phyloP scores from a whole-genome alignment of 1,140 invertebrate genomes.

The Rhopalosiphum maidis region DNA sequence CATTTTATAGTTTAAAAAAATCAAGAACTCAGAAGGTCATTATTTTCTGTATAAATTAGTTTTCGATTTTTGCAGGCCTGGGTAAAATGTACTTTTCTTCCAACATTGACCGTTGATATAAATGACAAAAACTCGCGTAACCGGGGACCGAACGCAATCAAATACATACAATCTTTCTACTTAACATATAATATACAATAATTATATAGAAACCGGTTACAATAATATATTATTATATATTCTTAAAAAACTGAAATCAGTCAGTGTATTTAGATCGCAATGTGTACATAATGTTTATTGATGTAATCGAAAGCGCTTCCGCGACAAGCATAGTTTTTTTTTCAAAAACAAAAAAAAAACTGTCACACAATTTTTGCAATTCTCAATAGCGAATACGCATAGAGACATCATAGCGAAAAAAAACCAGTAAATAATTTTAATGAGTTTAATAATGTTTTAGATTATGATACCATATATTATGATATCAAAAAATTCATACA shows the following conservation, averaged over 20 bases:
- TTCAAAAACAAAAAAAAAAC: background rate
- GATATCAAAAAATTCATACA: background rate
- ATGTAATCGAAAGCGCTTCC: background rate
- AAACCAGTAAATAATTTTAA: background rate
- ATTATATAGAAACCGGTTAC: background rate
- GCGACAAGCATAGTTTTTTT: background rate
- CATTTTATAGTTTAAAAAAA: background rate
- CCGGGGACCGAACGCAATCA: background rate
- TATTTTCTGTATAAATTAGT: background rate
- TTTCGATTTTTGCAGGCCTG: background rate
- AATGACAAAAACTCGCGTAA: background rate
- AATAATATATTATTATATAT: slow-evolving; percentile 21
- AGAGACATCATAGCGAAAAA: background rate
- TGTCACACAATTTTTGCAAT: background rate
- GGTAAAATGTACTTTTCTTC: background rate
- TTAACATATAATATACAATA: slow-evolving; percentile 13
- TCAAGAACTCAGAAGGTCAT: background rate
- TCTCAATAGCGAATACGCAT: background rate
- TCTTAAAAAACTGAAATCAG: background rate
- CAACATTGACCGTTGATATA: background rate
- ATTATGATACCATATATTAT: background rate
- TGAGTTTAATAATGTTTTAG: background rate
- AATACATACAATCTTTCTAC: background rate
- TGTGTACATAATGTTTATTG: background rate
- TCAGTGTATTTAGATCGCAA: background rate